A percentile compares a stretch with the other conserved stretches of the same genome.
Evolutionary conservation across 2,888 invertebrate species (phyloP).

Genomic region (Sinohyriopsis cumingii): DNA sequence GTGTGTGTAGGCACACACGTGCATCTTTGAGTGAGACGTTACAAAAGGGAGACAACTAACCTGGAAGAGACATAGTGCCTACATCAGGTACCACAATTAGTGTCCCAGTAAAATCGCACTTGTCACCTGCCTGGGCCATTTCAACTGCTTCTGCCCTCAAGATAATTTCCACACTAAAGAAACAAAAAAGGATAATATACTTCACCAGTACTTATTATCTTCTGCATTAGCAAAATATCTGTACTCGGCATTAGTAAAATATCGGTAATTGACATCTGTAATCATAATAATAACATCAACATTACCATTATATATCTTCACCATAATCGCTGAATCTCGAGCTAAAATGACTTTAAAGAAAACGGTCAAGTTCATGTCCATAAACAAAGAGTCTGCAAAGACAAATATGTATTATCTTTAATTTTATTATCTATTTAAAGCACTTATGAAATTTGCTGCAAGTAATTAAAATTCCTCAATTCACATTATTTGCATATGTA

Average conservation of each 20-base stretch:
- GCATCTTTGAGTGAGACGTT: background rate
- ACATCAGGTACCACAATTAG: constrained; percentile 98
- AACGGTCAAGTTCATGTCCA: too few species aligned
- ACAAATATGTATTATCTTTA: too few species aligned
- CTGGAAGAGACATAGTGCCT: constrained; percentile 87
- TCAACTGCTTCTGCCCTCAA: constrained; percentile 97
- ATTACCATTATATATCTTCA: too few species aligned
- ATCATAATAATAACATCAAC: background rate
- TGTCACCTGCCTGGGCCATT: constrained; percentile 89
- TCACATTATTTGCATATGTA: too few species aligned
- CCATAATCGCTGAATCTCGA: too few species aligned
- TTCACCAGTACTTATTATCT: constrained; percentile 74
- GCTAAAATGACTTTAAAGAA: too few species aligned
- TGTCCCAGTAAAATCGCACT: constrained; percentile 94
- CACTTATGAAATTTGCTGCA: too few species aligned
- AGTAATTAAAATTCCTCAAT: too few species aligned
- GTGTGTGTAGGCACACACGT: background rate
- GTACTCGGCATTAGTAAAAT: background rate
- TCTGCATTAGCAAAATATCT: constrained; percentile 70
- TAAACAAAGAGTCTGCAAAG: too few species aligned
- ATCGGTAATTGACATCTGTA: background rate
- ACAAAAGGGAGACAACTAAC: constrained; percentile 46
- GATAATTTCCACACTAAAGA: constrained; percentile 86
- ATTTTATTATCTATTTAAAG: too few species aligned
- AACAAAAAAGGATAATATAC: constrained; percentile 4